These are phyloP conservation scores for Natrix natrix DNA, from an alignment of 2,797 vertebrate species.

Conservation along the genomic window DNA sequence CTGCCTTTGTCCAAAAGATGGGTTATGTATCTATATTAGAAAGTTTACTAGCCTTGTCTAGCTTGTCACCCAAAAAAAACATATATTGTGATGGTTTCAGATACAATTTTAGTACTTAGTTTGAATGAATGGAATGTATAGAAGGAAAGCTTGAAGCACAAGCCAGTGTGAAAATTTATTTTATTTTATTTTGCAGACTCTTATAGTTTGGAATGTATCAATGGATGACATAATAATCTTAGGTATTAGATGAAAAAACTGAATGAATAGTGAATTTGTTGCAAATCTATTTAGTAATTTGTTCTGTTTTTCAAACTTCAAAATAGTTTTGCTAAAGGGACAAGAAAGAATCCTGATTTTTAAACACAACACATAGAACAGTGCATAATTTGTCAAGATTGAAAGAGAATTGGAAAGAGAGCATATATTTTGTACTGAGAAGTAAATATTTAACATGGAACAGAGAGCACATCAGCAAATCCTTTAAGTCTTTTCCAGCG, in stretches of 20 bases:
- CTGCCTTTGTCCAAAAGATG: background rate
- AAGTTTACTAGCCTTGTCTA: background rate
- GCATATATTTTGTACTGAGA: conserved; percentile 1
- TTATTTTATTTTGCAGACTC: background rate
- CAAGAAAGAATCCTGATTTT: conserved; percentile 24
- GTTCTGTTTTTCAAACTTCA: background rate
- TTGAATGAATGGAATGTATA: background rate
- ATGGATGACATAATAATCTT: background rate
- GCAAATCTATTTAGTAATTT: background rate
- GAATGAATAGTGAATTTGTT: conserved; percentile 1
- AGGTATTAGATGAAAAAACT: background rate
- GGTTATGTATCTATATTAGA: background rate
- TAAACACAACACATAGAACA: conserved; percentile 7
- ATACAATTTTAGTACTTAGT: background rate
- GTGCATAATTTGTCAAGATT: conserved; percentile 17
- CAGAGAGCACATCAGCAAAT: background rate
- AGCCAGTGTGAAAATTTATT: background rate
- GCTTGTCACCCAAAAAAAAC: background rate
- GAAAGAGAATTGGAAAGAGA: conserved; percentile 14
- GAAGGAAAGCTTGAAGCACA: background rate
- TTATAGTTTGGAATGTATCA: background rate
- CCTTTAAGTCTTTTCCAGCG: background rate
- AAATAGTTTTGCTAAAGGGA: conserved; percentile 8
- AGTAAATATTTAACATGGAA: conserved; percentile 7
- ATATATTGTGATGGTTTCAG: background rate